These are phyloP conservation scores for Drosophila niveifrons DNA, from an alignment of 2,888 invertebrate species.

Conservation along the genomic window DNA sequence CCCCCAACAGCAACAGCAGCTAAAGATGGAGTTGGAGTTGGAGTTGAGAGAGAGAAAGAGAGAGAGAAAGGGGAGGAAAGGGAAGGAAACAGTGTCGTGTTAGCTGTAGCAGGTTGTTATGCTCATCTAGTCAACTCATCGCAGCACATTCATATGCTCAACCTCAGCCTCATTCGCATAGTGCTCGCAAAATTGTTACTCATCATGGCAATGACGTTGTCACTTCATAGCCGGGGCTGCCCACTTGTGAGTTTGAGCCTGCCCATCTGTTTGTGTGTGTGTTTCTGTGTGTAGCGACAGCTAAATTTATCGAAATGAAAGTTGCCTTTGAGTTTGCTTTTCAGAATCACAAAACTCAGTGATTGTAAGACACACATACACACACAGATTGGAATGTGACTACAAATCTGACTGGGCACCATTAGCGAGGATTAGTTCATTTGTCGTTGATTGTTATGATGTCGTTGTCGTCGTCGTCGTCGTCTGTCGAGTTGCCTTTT, in stretches of 20 bases:
- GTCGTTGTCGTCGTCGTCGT: background rate
- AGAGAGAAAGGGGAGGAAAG: background rate
- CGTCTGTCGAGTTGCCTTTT: background rate
- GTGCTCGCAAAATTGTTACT: conserved; percentile 7
- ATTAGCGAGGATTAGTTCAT: conserved; percentile 54
- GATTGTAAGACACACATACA: background rate
- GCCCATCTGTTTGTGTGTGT: background rate
- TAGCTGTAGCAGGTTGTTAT: conserved; percentile 12
- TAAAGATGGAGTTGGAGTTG: background rate
- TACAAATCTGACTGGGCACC: conserved; percentile 17
- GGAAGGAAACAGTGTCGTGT: background rate
- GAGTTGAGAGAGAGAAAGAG: background rate
- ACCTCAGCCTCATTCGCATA: background rate
- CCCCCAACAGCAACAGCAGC: conserved; percentile 10
- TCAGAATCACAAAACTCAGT: background rate
- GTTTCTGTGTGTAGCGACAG: conserved; percentile 21
- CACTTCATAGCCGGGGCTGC: conserved; percentile 19
- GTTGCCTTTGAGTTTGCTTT: conserved; percentile 37
- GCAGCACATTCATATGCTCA: conserved; percentile 2
- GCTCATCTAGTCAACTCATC: conserved; percentile 5
- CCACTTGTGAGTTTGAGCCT: conserved; percentile 14
- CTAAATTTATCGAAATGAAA: conserved; percentile 53
- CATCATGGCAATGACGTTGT: conserved; percentile 56
- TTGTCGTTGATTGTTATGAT: conserved; percentile 17
- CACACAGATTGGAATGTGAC: conserved; percentile 4